Percentiles rank a stretch among this genome's conserved stretches.
These are phyloP conservation scores for Rhinoptilus africanus DNA, from an alignment of 2,113 vertebrate genomes.

Conservation along the genomic window DNA sequence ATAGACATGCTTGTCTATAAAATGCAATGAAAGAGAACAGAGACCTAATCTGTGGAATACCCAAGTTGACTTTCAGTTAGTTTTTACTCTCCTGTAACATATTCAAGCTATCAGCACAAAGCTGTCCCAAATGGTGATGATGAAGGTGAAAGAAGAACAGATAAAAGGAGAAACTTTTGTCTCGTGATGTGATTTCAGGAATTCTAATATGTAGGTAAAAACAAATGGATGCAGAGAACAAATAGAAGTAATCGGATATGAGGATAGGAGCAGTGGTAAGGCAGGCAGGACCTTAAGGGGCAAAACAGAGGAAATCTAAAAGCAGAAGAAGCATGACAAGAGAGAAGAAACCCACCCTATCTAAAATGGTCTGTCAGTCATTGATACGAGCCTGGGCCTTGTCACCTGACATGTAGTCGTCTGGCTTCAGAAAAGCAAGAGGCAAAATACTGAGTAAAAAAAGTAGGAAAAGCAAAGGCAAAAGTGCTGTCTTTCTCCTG, in stretches of 20 bases:
- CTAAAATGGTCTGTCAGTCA: not conserved
- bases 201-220: not conserved
- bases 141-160: not conserved
- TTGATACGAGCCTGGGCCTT: not conserved
- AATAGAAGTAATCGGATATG: not conserved
- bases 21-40: not conserved
- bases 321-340: not conserved
- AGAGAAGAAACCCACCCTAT: not conserved
- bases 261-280: not conserved
- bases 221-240: not conserved
- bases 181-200: not conserved
- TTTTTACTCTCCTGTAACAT: not conserved
- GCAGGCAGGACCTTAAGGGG: not conserved
- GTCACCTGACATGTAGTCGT: not conserved
- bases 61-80: not conserved
- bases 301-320: not conserved
- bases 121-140: not conserved
- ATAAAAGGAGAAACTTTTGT: not conserved
- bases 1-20: not conserved
- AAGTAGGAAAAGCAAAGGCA: not conserved
- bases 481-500: not conserved
- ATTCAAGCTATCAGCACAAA: not conserved
- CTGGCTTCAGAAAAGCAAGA: not conserved
- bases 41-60: not conserved
- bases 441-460: not conserved